A percentile compares a stretch with the other conserved stretches of the same genome.
These are phyloP conservation scores for Ciconia nigra DNA, from an alignment of 2,797 vertebrate genomes.

Conservation along the genomic window DNA sequence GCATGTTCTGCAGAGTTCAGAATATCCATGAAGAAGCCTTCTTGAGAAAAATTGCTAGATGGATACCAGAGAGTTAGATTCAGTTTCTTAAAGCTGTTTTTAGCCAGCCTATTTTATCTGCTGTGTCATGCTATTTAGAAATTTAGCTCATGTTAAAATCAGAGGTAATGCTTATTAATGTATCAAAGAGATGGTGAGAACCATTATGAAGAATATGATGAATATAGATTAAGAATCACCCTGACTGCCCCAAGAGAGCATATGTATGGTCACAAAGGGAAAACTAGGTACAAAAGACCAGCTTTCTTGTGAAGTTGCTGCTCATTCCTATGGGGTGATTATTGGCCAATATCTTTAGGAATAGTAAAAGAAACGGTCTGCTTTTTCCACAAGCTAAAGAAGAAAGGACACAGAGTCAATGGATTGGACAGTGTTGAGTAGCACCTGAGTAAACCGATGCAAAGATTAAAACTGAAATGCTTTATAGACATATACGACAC, in stretches of 20 bases:
- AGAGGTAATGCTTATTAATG: background rate
- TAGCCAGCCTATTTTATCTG: background rate
- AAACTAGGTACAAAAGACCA: fast-evolving
- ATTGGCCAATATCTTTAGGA: background rate
- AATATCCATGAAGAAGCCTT: too few relatives aligned
- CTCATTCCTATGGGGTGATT: background rate
- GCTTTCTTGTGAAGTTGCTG: background rate
- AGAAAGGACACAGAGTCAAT: background rate
- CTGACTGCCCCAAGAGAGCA: background rate
- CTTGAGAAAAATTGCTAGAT: background rate
- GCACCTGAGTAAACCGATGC: background rate
- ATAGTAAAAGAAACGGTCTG: background rate
- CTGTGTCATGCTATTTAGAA: background rate
- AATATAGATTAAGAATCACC: background rate
- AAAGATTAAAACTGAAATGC: background rate
- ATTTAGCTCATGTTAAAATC: background rate
- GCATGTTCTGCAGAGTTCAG: background rate
- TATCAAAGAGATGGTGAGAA: background rate
- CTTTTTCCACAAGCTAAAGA: background rate
- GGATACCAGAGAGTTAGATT: background rate
- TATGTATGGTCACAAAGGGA: background rate
- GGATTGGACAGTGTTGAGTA: background rate
- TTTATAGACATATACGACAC: background rate
- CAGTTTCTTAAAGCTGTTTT: background rate
- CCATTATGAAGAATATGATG: background rate